Base-by-base conservation (phyloP, 1,140 invertebrate genomes). In the Bombus waltoni region DNA sequence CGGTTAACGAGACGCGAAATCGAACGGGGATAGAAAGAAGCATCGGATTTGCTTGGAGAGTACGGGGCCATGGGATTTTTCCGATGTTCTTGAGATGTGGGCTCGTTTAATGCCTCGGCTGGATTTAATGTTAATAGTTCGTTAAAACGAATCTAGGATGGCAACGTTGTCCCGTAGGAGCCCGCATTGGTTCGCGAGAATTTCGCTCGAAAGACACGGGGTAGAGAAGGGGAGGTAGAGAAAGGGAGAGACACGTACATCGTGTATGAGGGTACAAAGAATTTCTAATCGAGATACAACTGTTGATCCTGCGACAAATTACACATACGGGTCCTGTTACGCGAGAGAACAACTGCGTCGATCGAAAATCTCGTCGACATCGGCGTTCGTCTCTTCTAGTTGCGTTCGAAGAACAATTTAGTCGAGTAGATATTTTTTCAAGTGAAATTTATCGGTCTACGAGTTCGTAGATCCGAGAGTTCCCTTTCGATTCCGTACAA, bases 271-370 rank as follows among this genome's bases (percentile, higher is more conserved):
- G 92, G 91, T 89, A 93, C 92, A 93, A 94, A 94, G 93, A 94
- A 94, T 94, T 93, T 94, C 89, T 93, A 94, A 95, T 95, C 92
- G 92, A 93, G 91, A 73, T 83, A 86, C 74, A 47, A 57, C 40
- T 15, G 35, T 38, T 65, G 83, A 84, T 87, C 66, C 86, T 68
- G 59, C 66, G 83, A 80, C 81, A 83, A 90, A 89, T 89, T 89
- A 89, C 88, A 89, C 88, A 89, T 89, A 89, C 88, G 88, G 88
- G 88, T 89, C 80, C 88, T 42, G 81, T 89, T 89, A 78, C 88
- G 59, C 38, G 71, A 75, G 62, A 72, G 47, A 28, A 35, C 2
- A 28, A 42, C 47, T 6, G 35, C 47, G 25, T 79, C 78, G 44
- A 85, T 85, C 22, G 77, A 57, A 57, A 28, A 76, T 62, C 74